A percentile compares a stretch with the other conserved stretches of the same genome.
Conservation (phyloP, 2,797 vertebrate genomes). For the Aphelocoma californica region DNA sequence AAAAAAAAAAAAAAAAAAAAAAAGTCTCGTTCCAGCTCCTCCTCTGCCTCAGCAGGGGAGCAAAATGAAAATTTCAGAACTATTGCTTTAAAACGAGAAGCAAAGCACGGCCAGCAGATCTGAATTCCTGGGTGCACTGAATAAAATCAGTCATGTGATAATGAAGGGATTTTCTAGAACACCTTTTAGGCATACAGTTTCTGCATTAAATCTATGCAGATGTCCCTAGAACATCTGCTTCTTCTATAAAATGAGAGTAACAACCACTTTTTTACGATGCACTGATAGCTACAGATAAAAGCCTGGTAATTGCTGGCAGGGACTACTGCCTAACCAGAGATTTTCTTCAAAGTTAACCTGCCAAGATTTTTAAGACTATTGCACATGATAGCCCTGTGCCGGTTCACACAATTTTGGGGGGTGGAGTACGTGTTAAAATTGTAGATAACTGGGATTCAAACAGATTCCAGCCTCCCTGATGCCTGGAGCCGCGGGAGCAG, state of each 20-base stretch:
- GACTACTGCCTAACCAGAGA: neutral
- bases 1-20: neutral
- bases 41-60: neutral
- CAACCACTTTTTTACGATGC: neutral
- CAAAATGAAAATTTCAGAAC: neutral
- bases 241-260: conserved; percentile 27
- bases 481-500: neutral
- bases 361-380: neutral
- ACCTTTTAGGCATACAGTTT: conserved; percentile 49
- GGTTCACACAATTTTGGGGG: neutral
- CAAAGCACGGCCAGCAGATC: neutral
- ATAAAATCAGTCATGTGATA: conserved; percentile 46
- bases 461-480: neutral
- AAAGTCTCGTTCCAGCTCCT: neutral
- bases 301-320: conserved; percentile 5
- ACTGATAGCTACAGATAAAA: conserved; percentile 45
- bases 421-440: neutral
- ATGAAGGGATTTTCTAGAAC: conserved; percentile 61
- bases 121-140: conserved; percentile 38
- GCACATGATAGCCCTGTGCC: neutral
- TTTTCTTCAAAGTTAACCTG: neutral
- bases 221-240: conserved; percentile 33
- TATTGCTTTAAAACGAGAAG: conserved; percentile 1
- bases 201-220: conserved; percentile 38
- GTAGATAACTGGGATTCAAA: neutral